Evolutionary conservation across 2,797 vertebrate species (phyloP), one percentile per base, ranked within the genome.

Genomic region (Apogon talboti): DNA sequence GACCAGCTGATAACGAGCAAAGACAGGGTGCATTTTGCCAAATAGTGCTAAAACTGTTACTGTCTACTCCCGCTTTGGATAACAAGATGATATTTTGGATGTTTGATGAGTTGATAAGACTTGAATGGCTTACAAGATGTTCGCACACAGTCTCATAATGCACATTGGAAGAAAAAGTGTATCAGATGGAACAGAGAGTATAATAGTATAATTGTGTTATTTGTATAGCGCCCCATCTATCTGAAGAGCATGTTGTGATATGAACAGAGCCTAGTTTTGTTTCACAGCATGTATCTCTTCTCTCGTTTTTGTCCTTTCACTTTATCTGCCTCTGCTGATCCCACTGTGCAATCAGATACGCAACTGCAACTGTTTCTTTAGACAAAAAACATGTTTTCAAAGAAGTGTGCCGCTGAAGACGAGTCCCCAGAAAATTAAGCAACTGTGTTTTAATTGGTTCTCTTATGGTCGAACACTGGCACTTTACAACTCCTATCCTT

Each of bases 371-470:
- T n/a, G 40, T 80, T 82, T 67, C 59, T 79, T 74, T 70, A 59
- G 57, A 78, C 71, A 74, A 81, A 83, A 43, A 87, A 80, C 70
- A 77, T 68, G 66, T 76, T 82, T 75, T 60, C 58, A 72, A 76
- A 2, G 37, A 51, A 76, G 78, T 51, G 13, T 9, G 46, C 56
- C 60, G 65, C 54, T 56, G 67, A 63, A 73, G 61, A 85, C 13
- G 54, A 73, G 56, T 59, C 55, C 40, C 78, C 55, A 75, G 79
- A 79, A 85, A 83, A 87, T 78, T 42, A 77, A 67, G 65, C 74
- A 66, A 70, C 86, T 81, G 76, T 82, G 44, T 76, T 82, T 83
- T 88, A 88, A 88, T 87, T 84, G 77, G 75, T 71, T 89, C 50
- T 74, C 56, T 46, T 82, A 53, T 76, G 63, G 52, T 63, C 33